Conservation (phyloP, 2,113 vertebrate genomes). For the Caranx melampygus region DNA sequence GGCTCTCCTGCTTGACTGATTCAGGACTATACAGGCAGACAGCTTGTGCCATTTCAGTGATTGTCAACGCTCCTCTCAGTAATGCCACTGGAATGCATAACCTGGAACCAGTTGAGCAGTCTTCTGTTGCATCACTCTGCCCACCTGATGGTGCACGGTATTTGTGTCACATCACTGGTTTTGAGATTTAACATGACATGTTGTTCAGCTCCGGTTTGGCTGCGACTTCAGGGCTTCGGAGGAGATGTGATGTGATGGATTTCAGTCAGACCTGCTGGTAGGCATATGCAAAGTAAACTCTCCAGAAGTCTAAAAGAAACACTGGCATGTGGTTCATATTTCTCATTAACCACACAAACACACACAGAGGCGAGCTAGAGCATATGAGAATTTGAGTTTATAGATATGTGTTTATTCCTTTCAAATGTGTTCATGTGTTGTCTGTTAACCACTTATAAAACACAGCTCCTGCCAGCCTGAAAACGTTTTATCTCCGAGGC, state of each 20-base stretch:
- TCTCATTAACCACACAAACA: not conserved
- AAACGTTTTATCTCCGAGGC: constrained; percentile 10
- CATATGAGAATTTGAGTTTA: not conserved
- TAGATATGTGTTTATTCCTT: not conserved
- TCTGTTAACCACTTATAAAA: constrained; percentile 11
- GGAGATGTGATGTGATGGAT: constrained; percentile 40
- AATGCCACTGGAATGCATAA: constrained; percentile 66
- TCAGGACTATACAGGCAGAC: constrained; percentile 64
- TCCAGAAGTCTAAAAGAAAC: not conserved
- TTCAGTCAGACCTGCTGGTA: not conserved
- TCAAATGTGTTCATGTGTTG: constrained; percentile 20
- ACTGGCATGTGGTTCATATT: not conserved
- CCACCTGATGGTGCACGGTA: constrained; percentile 70
- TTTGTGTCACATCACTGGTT: constrained; percentile 49
- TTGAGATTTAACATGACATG: constrained; percentile 41
- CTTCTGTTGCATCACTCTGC: constrained; percentile 67
- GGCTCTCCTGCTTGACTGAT: constrained; percentile 66
- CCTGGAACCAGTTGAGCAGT: constrained; percentile 77
- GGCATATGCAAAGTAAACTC: constrained; percentile 9
- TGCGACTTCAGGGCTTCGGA: constrained; percentile 18
- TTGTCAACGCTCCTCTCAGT: constrained; percentile 61
- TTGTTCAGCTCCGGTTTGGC: constrained; percentile 41
- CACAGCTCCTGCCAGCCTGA: not conserved
- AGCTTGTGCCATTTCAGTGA: constrained; percentile 71
- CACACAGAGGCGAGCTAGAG: not conserved